Conservation (phyloP, 1,140 invertebrate species). For the Heterodera carotae region DNA sequence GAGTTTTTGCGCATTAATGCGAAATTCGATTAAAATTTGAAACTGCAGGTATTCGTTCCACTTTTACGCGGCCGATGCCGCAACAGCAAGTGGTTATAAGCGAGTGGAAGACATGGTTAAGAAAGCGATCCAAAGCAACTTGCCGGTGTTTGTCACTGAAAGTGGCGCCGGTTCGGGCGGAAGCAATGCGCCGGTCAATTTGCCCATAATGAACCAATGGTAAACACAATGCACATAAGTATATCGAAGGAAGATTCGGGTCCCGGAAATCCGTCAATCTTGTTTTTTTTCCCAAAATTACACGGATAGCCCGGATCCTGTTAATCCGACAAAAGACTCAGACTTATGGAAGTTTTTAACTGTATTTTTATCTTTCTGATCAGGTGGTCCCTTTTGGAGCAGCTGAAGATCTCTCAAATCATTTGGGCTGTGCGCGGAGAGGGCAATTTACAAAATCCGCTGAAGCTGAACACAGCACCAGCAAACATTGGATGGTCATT, state of each 20-base stretch:
- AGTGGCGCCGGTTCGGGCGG: conserved; percentile 36
- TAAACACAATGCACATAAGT: background rate
- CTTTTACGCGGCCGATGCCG: conserved; percentile 31
- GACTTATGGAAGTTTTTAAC: too few relatives aligned
- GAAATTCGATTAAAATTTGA: too few relatives aligned
- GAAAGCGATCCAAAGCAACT: background rate
- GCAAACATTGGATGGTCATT: conserved; percentile 24
- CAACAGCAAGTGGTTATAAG: background rate
- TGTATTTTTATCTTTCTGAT: background rate
- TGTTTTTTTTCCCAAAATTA: too few relatives aligned
- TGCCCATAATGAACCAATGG: conserved; percentile 20
- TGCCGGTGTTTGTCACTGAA: conserved; percentile 40
- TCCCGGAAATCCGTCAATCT: too few relatives aligned
- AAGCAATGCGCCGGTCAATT: conserved; percentile 29
- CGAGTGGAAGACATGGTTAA: background rate
- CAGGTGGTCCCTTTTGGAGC: conserved; percentile 36
- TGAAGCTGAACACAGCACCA: conserved; percentile 14
- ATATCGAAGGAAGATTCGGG: background rate
- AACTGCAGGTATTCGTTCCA: conserved; percentile 30
- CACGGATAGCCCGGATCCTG: too few relatives aligned
- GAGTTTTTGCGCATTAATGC: too few relatives aligned
- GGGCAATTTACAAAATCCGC: conserved; percentile 16
- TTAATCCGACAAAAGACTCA: too few relatives aligned
- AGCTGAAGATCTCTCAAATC: conserved; percentile 30
- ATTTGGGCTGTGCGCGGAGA: conserved; percentile 32